Evolutionary conservation across 2,797 vertebrate genomes (phyloP).

Genomic region (Luscinia megarhynchos): DNA sequence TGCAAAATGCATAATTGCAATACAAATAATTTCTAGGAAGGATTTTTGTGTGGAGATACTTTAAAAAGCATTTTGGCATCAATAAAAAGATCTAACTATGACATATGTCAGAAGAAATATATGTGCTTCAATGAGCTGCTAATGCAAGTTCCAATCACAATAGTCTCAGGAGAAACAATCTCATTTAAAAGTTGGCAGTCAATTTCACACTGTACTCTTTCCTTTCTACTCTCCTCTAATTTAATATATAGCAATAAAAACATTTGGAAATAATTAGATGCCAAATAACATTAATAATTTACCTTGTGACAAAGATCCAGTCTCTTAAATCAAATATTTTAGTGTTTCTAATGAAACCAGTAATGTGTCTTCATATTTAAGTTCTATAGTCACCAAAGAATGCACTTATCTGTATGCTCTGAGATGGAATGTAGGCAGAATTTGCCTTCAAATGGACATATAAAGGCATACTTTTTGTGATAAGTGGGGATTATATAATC

Average conservation of each 20-base stretch:
- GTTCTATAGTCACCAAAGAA: not conserved
- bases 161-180: constrained; percentile 59
- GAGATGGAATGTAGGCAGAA: not conserved
- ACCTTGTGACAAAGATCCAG: not conserved
- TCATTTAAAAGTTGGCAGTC: constrained; percentile 71
- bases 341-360: not conserved
- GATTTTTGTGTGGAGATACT: not conserved
- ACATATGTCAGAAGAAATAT: constrained; percentile 44
- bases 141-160: constrained; percentile 47
- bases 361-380: not conserved
- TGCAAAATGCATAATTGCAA: constrained; percentile 8
- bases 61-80: constrained; percentile 15
- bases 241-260: constrained; percentile 45
- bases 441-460: not conserved
- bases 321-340: not conserved
- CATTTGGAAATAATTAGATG: constrained; percentile 57
- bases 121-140: constrained; percentile 43
- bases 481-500: not conserved
- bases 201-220: constrained; percentile 10
- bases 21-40: constrained; percentile 16
- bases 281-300: constrained; percentile 49
- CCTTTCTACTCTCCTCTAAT: constrained; percentile 24
- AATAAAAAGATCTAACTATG: constrained; percentile 14
- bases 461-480: not conserved
- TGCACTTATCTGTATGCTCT: not conserved